These are phyloP conservation scores for Pteruthius melanotis DNA, from an alignment of 2,113 vertebrate species.

Conservation along the genomic window DNA sequence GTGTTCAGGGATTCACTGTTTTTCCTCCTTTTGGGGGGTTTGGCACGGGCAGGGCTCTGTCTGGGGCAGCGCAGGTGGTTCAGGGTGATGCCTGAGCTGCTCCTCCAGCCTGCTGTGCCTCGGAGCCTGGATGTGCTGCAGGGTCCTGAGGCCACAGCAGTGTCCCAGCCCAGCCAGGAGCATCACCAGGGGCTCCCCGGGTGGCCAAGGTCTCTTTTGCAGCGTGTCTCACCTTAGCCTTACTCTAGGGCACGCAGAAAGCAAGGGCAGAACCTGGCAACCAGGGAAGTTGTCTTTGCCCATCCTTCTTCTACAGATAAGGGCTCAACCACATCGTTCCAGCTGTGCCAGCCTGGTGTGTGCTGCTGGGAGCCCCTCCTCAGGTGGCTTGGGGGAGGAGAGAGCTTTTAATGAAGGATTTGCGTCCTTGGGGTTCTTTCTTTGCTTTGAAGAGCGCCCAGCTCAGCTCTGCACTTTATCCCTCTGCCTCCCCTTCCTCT, in stretches of 20 bases:
- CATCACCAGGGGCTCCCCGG: background rate
- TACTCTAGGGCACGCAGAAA: background rate
- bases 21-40: background rate
- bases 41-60: background rate
- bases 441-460: background rate
- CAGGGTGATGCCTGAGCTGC: background rate
- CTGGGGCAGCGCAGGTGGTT: background rate
- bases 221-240: background rate
- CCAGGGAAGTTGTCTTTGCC: background rate
- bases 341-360: background rate
- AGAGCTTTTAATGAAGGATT: background rate
- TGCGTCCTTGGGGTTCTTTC: background rate
- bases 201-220: background rate
- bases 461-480: constrained; percentile 47
- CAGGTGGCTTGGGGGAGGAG: background rate
- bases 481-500: background rate
- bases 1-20: background rate
- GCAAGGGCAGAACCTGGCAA: background rate
- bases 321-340: background rate
- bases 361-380: background rate
- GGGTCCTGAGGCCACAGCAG: background rate
- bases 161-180: background rate
- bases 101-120: background rate
- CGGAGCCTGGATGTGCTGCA: background rate
- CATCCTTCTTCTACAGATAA: background rate